Evolutionary conservation across 2,888 invertebrate species (phyloP).

Genomic region (Drosophila melanocephala): DNA sequence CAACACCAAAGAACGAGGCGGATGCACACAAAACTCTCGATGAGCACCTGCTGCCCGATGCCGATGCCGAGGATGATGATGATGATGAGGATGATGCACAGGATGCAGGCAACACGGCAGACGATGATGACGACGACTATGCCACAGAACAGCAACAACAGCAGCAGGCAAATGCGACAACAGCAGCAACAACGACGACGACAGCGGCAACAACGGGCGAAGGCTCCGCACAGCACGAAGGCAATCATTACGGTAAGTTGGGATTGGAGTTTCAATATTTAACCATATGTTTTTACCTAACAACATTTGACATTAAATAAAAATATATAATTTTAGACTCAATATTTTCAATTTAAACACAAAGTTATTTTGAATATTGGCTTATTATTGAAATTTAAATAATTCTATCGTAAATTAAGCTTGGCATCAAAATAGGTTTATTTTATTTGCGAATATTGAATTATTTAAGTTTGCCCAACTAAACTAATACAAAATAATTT

Average conservation of each 20-base stretch:
- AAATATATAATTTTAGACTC: no score
- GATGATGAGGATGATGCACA: slow-evolving; percentile 54
- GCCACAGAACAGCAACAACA: slow-evolving; percentile 85
- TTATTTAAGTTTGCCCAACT: no score
- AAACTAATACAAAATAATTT: no score
- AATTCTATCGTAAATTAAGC: neutral
- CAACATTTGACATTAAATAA: neutral
- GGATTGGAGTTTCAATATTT: neutral
- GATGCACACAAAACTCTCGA: slow-evolving; percentile 34
- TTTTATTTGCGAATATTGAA: no score
- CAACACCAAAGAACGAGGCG: slow-evolving; percentile 80
- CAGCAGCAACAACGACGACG: slow-evolving; percentile 1
- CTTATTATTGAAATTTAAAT: neutral
- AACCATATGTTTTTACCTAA: neutral
- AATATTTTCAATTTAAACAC: no score
- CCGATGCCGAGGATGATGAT: slow-evolving; percentile 4
- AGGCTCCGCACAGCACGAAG: slow-evolving; percentile 94
- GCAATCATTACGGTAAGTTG: slow-evolving; percentile 92
- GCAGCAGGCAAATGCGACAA: neutral
- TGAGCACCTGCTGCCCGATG: slow-evolving; percentile 30
- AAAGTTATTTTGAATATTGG: no score
- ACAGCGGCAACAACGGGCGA: slow-evolving; percentile 83
- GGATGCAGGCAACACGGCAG: slow-evolving; percentile 36
- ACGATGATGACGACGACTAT: slow-evolving; percentile 62
- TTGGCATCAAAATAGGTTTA: no score